These are phyloP conservation scores for Litoditis marina DNA, from an alignment of 2,888 invertebrate genomes.

Conservation along the genomic window DNA sequence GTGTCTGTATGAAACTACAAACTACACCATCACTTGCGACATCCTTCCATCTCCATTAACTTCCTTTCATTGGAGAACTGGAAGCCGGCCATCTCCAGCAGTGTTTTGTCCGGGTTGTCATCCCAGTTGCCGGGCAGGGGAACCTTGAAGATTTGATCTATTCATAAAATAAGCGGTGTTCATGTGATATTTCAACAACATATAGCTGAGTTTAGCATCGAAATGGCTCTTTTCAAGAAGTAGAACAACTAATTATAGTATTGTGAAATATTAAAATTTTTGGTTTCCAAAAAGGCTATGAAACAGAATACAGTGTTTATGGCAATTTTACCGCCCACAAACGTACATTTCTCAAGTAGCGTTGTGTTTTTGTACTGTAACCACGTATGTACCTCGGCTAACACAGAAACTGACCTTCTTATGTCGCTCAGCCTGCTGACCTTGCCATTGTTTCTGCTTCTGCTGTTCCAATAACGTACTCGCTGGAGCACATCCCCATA, in stretches of 20 bases:
- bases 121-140: conserved; percentile 88
- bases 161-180: too few species aligned
- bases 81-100: conserved; percentile 79
- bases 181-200: too few species aligned
- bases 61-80: conserved; percentile 46
- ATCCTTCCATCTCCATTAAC: conserved; percentile 73
- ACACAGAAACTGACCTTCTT: conserved; percentile 67
- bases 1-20: too few species aligned
- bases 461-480: conserved; percentile 72
- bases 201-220: too few species aligned
- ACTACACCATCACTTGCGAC: too few species aligned
- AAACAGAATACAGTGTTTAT: too few species aligned
- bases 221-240: too few species aligned
- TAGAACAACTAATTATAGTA: neutral
- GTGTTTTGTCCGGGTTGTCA: conserved; percentile 88
- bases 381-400: neutral
- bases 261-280: neutral
- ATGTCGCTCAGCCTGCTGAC: conserved; percentile 81
- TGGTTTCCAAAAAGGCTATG: too few species aligned
- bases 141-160: conserved; percentile 63
- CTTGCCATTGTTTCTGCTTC: conserved; percentile 86
- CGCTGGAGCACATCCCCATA: conserved; percentile 61
- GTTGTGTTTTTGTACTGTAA: too few species aligned
- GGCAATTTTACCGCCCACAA: too few species aligned
- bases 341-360: too few species aligned